phyloP scores from a whole-genome alignment of 92 coral and sea anemone species.

The Pocillopora grandis region DNA sequence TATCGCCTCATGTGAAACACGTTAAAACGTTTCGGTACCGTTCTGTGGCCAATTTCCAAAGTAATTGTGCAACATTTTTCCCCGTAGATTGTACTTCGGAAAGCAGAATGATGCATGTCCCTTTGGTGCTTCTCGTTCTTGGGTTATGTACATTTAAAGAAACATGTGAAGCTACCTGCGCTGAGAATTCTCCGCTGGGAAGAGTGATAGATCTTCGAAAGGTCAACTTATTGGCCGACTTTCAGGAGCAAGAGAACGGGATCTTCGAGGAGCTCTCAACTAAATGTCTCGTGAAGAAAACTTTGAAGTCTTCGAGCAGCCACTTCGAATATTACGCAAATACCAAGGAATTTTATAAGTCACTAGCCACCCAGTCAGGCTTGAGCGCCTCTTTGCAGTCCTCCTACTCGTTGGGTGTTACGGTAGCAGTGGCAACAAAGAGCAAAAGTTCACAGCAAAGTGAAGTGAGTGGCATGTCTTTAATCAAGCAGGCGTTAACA shows the following conservation, averaged over 20 bases:
- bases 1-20: too few relatives aligned
- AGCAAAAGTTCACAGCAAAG: background rate
- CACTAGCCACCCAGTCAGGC: conserved; percentile 29
- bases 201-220: background rate
- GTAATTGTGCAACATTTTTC: too few relatives aligned
- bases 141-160: background rate
- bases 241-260: background rate
- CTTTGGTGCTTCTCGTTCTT: background rate
- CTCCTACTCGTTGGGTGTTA: conserved; percentile 17
- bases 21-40: too few relatives aligned
- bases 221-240: background rate
- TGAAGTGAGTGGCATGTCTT: background rate
- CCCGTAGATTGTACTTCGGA: background rate
- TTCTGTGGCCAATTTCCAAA: too few relatives aligned
- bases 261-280: background rate
- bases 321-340: conserved; percentile 4
- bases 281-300: background rate
- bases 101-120: background rate
- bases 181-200: background rate
- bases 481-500: background rate
- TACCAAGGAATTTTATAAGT: conserved; percentile 19
- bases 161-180: background rate
- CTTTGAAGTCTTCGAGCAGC: background rate
- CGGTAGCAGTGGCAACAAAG: conserved; percentile 21
- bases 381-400: background rate